Evolutionary conservation across 2,113 vertebrate genomes (phyloP), one percentile per base, ranked within the genome.

Genomic region (Cochlearius cochlearius): DNA sequence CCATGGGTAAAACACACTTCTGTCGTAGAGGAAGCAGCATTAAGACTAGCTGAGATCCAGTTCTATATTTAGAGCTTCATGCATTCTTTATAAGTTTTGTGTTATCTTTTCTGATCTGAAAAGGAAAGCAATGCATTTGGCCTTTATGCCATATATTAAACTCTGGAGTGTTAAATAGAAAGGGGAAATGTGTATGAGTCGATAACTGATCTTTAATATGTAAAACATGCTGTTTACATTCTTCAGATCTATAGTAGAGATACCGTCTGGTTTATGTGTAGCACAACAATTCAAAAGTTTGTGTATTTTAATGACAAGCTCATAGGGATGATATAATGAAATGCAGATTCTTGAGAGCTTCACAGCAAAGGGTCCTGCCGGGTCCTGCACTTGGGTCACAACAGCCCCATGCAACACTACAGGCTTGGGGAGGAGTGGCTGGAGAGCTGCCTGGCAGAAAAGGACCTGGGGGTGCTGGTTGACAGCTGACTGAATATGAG

Each of bases 141-240:
- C 76, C 91, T 96, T 96, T 81, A 32, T 71, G 47, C 69, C 63
- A n/a, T 84, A 59, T 92, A 93, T 95, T 92, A 95, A 93, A 93
- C 49, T 84, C 49, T 38, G 15, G 60, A 84, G 73, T 89, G 91
- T 94, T 94, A 96, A 93, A 89, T 91, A 92, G 77, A 88, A 95
- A 86, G 32, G 10, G 56, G 38, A 92, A 94, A 94, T 38, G 60
- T 85, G 67, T 78, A 53, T 73, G 62, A 92, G 66, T 75, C 1
- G 11, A 89, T 92, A 97, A 95, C 80, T 81, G 60, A 91, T 92
- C 86, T 96, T 94, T 82, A 94, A 58, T 92, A 95, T 73, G 91
- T 94, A 94, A 96, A 97, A 68, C 62, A 89, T 5, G 1, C 60
- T 82, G 60, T 53, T 69, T 96, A 69, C 0, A 0, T 62, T 92